These are phyloP conservation scores for Nymphalis c-album DNA, from an alignment of 2,888 invertebrate species.

Conservation along the genomic window DNA sequence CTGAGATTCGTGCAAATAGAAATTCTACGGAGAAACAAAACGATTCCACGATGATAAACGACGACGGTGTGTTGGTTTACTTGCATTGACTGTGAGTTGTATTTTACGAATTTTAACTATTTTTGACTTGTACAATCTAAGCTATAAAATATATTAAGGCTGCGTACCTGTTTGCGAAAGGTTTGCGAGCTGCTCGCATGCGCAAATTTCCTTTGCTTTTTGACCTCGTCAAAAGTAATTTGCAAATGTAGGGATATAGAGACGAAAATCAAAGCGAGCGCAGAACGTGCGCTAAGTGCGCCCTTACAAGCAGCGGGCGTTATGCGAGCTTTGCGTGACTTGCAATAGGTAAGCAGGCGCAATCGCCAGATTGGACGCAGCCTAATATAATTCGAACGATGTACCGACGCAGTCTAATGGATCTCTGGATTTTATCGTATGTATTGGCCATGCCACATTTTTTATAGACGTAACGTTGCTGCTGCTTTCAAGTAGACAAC, in stretches of 20 bases:
- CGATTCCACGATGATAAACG: neutral
- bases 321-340: too few relatives aligned
- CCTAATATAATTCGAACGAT: neutral
- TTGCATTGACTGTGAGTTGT: neutral
- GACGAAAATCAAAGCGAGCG: too few relatives aligned
- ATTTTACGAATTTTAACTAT: neutral
- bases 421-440: neutral
- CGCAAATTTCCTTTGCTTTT: too few relatives aligned
- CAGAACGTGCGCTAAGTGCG: too few relatives aligned
- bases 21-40: constrained; percentile 2
- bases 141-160: too few relatives aligned
- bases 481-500: constrained; percentile 17
- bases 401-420: neutral
- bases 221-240: too few relatives aligned
- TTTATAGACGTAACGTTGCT: constrained; percentile 3
- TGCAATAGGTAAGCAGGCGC: too few relatives aligned
- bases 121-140: neutral
- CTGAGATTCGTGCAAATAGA: constrained; percentile 6
- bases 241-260: too few relatives aligned
- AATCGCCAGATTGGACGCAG: too few relatives aligned
- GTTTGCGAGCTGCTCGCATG: too few relatives aligned
- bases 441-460: constrained; percentile 13
- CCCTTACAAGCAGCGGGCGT: too few relatives aligned
- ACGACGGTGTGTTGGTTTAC: neutral
- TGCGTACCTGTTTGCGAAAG: too few relatives aligned